Evolutionary conservation across 1,140 invertebrate genomes (phyloP).

Genomic region (Bradysia coprophila): DNA sequence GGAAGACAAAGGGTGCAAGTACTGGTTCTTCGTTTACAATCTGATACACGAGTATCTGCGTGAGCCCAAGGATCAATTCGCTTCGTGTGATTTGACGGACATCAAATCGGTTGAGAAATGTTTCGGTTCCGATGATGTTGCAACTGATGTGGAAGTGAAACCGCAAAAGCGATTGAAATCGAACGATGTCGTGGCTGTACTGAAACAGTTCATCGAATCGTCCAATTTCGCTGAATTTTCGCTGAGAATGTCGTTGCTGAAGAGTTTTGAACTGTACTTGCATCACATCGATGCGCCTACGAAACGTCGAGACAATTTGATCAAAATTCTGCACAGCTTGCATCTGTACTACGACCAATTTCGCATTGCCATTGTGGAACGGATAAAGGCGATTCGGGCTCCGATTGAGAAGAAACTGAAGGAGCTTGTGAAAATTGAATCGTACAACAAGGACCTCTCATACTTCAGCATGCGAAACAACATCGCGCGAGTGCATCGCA

Average conservation of each 20-base stretch:
- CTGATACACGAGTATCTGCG: constrained; percentile 32
- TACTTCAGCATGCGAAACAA: constrained; percentile 85
- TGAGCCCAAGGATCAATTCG: constrained; percentile 8
- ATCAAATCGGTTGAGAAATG: constrained; percentile 13
- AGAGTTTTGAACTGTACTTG: constrained; percentile 19
- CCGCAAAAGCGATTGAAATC: constrained; percentile 9
- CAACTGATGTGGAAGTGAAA: constrained; percentile 3
- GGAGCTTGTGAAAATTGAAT: constrained; percentile 88
- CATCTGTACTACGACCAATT: constrained; percentile 78
- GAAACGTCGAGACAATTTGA: constrained; percentile 28
- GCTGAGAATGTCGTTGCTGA: constrained; percentile 54
- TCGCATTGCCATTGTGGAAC: constrained; percentile 32
- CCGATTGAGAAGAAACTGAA: constrained; percentile 84
- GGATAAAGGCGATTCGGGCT: constrained; percentile 41
- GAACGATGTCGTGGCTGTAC: constrained; percentile 24
- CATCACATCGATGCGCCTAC: not conserved
- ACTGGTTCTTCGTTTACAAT: constrained; percentile 80
- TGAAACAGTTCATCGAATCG: constrained; percentile 72
- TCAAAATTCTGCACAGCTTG: constrained; percentile 66
- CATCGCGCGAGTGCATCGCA: constrained; percentile 72
- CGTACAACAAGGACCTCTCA: constrained; percentile 84
- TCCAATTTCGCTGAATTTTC: constrained; percentile 70
- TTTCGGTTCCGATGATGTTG: constrained; percentile 9
- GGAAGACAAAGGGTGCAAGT: constrained; percentile 51
- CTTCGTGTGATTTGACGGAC: constrained; percentile 7